Evolutionary conservation across 2,113 vertebrate genomes (phyloP), one percentile per base, ranked within the genome.

Genomic region (Pitta sordida): DNA sequence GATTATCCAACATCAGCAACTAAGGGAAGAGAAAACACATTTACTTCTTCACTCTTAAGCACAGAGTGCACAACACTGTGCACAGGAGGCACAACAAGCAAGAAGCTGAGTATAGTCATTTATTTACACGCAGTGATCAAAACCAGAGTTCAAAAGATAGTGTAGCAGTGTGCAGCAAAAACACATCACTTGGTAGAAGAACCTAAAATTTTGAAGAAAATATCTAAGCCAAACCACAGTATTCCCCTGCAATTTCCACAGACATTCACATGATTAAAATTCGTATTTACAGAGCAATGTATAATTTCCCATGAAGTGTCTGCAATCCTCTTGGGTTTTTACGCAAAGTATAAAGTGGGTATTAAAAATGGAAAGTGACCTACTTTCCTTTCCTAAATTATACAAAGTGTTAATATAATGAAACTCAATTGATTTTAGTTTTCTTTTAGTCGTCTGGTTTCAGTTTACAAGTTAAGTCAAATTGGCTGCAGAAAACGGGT

Each of bases 281-380:
- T 46, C 0, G 0, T 65, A 52, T 70, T 96, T 88, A 78, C n/a
- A 80, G 26, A 26, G 27, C 65, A 83, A 86, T 21, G 3, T 36
- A 1, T 32, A 55, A 39, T 59, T 74, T 91, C 18, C 43, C 63
- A 67, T 8, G 24, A 91, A 77, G 21, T 24, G 39, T 41, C 37
- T 79, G 60, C n/a, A 83, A 86, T 52, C 39, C 43, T 93, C n/a
- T 60, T 79, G 22, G 3, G 0, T 6, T 68, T 92, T 82, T 76
- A 91, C 32, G 67, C 46, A 24, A 91, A 93, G 41, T 73, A 64
- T 69, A 80, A 76, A 90, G 32, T 27, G 29, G 5, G 71, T 60
- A 95, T 88, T 80, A 94, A 60, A 93, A 93, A 94, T 34, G 32
- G 65, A 82, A 96, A 91, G 87, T 62, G 56, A 92, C 69, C 80